Conservation (phyloP, 2,797 vertebrate genomes). For the Erpetoichthys calabaricus region DNA sequence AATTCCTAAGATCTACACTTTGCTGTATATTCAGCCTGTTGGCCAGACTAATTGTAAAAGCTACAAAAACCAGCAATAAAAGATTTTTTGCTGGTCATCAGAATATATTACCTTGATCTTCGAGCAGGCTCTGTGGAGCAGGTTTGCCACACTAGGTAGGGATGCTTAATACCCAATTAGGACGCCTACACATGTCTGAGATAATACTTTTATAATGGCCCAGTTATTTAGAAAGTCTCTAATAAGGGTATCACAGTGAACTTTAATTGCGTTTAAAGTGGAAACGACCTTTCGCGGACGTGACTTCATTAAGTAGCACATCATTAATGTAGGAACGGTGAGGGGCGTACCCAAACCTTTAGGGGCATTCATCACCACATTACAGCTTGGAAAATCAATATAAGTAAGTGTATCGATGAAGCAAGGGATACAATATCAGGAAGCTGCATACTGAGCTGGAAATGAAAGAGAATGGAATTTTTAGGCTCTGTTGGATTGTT, state of each 20-base stretch:
- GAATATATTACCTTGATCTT: background rate
- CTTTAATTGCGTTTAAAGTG: slow-evolving; percentile 2
- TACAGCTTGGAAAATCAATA: too few species aligned
- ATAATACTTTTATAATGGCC: background rate
- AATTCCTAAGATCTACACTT: too few species aligned
- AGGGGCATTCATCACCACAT: too few species aligned
- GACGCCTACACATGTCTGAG: background rate
- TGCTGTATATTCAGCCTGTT: too few species aligned
- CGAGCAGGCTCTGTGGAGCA: background rate
- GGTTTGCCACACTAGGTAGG: background rate
- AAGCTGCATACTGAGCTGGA: too few species aligned
- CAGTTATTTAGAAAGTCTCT: slow-evolving; percentile 1
- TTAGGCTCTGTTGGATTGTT: too few species aligned
- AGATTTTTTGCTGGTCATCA: background rate
- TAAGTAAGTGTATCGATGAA: too few species aligned
- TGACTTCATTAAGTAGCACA: background rate
- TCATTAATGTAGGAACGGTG: background rate
- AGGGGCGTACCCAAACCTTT: too few species aligned
- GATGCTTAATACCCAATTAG: background rate
- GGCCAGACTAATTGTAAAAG: too few species aligned
- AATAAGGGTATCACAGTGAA: slow-evolving; percentile 2
- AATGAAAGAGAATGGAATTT: too few species aligned
- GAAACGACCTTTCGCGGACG: slow-evolving; percentile 1
- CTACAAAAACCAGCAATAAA: too few species aligned
- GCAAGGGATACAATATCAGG: too few species aligned